A percentile compares a stretch with the other conserved stretches of the same genome.
phyloP scores from a whole-genome alignment of 2,113 vertebrate genomes.

The Agelaius phoeniceus region DNA sequence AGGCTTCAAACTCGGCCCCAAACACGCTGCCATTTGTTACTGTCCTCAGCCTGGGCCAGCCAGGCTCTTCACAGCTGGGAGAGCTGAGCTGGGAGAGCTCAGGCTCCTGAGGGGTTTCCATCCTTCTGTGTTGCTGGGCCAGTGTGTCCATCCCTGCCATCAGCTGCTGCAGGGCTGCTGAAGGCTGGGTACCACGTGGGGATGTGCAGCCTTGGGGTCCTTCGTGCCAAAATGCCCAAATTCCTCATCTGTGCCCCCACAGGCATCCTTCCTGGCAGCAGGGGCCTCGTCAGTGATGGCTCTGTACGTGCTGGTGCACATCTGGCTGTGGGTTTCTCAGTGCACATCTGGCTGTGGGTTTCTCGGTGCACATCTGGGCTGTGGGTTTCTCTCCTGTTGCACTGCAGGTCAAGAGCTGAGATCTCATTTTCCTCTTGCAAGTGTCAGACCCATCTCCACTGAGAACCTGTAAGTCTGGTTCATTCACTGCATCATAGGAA shows the following conservation, averaged over 20 bases:
- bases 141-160: not conserved
- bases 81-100: not conserved
- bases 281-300: fast-evolving
- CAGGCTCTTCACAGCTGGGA: not conserved
- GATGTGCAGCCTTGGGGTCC: not conserved
- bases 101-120: not conserved
- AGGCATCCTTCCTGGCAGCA: not conserved
- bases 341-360: too few species aligned
- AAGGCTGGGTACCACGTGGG: not conserved
- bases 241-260: not conserved
- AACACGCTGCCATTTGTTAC: not conserved
- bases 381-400: not conserved
- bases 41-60: not conserved
- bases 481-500: not conserved
- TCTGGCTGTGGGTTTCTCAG: not conserved
- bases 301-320: not conserved
- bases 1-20: not conserved
- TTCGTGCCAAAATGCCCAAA: not conserved
- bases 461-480: not conserved
- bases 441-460: not conserved
- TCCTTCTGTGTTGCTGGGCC: not conserved
- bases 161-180: not conserved
- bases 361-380: not conserved
- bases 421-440: not conserved
- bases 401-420: not conserved